Base-by-base conservation (phyloP, 2,888 invertebrate species). In the Drosophila merina region DNA sequence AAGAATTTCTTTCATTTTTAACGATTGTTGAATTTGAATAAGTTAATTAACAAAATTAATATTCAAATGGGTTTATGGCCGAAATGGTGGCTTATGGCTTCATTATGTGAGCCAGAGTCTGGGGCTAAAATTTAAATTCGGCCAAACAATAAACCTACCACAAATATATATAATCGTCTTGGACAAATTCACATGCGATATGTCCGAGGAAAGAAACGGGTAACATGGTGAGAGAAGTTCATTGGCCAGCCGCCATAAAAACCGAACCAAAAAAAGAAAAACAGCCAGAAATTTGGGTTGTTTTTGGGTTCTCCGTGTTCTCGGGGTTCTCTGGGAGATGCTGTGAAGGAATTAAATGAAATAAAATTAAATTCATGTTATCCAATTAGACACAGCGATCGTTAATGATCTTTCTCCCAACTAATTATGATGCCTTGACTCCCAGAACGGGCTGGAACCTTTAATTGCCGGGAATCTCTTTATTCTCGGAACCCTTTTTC, bases 31-130 rank as follows among this genome's bases (percentile, higher is more conserved):
- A 80, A 84, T 83, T 86, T 80, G 74, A 84, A 84, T 84, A 86
- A 79, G 81, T 79, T 86, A 86, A 86, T 86, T 84, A 86, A 81
- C 69, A 76, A 73, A 84, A 84, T 84, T 84, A 86, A 86, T 84
- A 84, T 84, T 84, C 81, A 79, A 81, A 84, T 84, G 70, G 79
- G 75, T 79, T 84, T 86, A 86, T 81, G 66, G 77, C 59, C 79
- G 74, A 79, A 77, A 86, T 80, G 83, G 78, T 75, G 71, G 70
- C 80, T 83, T 83, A 83, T 84, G 77, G 81, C 86, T 84, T 84
- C 77, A 86, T 84, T 81, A 84, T 74, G 83, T 63, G 68, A 70
- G 60, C 75, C 55, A 49, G 69, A 48, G 49, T 45, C 42, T 68
- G 28, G 48, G 59, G 70, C 54, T 52, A 54, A 59, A 70, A 67